A percentile compares a stretch with the other conserved stretches of the same genome.
Conservation (phyloP, 2,888 invertebrate species). For the Thymelicus sylvestris region DNA sequence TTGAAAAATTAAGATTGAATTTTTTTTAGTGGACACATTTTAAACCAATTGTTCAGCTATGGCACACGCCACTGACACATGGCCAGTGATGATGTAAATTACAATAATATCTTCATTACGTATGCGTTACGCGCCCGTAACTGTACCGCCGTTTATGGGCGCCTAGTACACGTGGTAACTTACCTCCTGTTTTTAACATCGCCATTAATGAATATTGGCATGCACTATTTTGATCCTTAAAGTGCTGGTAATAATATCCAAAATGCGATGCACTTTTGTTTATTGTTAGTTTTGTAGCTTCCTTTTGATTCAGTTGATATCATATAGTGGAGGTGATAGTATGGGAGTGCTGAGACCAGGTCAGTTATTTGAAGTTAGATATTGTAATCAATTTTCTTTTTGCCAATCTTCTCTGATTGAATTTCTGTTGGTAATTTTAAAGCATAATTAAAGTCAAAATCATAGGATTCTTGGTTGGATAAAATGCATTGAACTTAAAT, state of each 20-base stretch:
- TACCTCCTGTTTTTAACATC: conserved; percentile 26
- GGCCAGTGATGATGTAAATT: conserved; percentile 57
- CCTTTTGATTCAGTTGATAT: conserved; percentile 35
- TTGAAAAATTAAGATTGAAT: neutral
- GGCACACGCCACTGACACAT: conserved; percentile 34
- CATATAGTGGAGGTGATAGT: conserved; percentile 47
- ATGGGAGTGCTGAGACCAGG: conserved; percentile 45
- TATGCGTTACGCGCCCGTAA: conserved; percentile 68
- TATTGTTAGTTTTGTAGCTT: conserved; percentile 17
- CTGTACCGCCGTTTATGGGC: conserved; percentile 67
- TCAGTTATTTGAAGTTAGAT: conserved; percentile 20
- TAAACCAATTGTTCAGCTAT: neutral
- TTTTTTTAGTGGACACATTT: neutral
- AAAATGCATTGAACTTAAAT: too few species aligned
- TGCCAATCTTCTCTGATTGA: too few species aligned
- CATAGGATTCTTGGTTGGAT: too few species aligned
- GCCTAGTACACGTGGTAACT: conserved; percentile 31
- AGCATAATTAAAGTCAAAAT: too few species aligned
- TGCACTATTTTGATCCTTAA: conserved; percentile 16
- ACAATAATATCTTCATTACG: conserved; percentile 65
- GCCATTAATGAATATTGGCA: neutral
- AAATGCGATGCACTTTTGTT: neutral
- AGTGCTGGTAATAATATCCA: neutral
- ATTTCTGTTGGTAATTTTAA: too few species aligned
- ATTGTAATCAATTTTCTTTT: too few species aligned